Evolutionary conservation across 2,113 vertebrate species (phyloP), one percentile per base, ranked within the genome.

Genomic region (Nibea coibor): DNA sequence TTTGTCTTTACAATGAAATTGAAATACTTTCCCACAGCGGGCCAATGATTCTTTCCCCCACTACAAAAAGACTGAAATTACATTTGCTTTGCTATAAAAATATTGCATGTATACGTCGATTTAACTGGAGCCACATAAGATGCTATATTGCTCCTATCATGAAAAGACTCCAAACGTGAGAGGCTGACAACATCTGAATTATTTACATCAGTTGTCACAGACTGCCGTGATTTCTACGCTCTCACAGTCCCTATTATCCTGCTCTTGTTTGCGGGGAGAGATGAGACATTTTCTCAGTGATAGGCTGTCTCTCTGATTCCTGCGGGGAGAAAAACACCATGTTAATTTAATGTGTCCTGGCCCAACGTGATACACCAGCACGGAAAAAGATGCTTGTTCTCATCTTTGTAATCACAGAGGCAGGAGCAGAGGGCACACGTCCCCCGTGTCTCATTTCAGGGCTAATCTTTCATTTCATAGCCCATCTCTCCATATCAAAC

Each of bases 401-500:
- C 95, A 95, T 96, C 96, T 96, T 96, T 97, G 95, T 97, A 97
- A 98, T 98, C 97, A 98, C 95, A 95, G 87, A 89, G 91, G 94
- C 93, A 72, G 91, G 95, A 96, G 96, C 96, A 97, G 89, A 96
- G 97, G 96, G 95, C 96, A 96, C 91, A 90, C 71, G 95, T 97
- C 96, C 96, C 97, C 89, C 67, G 96, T 95, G 96, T 95, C 96
- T 97, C 97, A 96, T 98, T 96, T 96, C 96, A 85, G 96, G 76
- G 96, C 96, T 97, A 97, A 97, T 98, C 97, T 98, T 98, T 98
- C 96, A 98, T 98, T 97, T 98, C 97, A 96, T 97, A 97, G 97
- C 95, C 96, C 96, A 98, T 97, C 96, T 97, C 97, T 97, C 96
- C 96, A 97, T 98, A 98, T 98, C 97, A 98, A 97, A 97, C 96